Conservation (phyloP, 2,888 invertebrate genomes). For the Tetragnatha montana region DNA sequence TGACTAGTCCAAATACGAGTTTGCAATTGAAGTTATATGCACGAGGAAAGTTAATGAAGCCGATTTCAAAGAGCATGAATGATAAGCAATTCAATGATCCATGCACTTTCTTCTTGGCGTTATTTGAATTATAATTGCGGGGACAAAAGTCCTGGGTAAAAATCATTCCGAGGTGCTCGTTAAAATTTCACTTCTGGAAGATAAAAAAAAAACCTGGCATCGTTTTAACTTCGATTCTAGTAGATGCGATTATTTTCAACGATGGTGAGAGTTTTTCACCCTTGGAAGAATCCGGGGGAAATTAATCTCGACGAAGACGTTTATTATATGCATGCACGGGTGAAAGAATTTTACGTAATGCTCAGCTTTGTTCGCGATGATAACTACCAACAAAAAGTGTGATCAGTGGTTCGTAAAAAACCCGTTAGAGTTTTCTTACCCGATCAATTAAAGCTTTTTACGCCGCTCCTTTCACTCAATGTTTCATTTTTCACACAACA, state of each 20-base stretch:
- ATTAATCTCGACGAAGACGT: conserved; percentile 6
- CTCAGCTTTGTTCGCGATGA: conserved; percentile 8
- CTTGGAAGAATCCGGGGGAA: conserved; percentile 10
- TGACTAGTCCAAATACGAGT: neutral
- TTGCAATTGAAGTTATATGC: conserved; percentile 22
- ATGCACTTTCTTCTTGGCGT: conserved; percentile 11
- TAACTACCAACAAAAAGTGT: neutral
- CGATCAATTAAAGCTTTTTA: conserved; percentile 47
- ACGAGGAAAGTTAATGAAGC: conserved; percentile 42
- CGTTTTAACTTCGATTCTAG: conserved; percentile 26
- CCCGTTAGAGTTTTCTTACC: conserved; percentile 1
- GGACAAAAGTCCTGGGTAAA: neutral
- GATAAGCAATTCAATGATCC: conserved; percentile 58
- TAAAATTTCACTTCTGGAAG: conserved; percentile 40
- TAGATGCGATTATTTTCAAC: conserved; percentile 40
- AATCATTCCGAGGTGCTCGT: conserved; percentile 27
- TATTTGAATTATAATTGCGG: conserved; percentile 48
- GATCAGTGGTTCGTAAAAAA: neutral
- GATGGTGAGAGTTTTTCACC: conserved; percentile 14
- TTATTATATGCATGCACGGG: neutral
- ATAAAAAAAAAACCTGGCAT: neutral
- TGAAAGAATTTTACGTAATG: conserved; percentile 12
- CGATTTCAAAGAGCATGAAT: conserved; percentile 26
- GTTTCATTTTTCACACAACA: conserved; percentile 6
- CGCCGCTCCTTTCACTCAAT: conserved; percentile 16